phyloP scores from a whole-genome alignment of 2,113 vertebrate species.

The Chunga burmeisteri region DNA sequence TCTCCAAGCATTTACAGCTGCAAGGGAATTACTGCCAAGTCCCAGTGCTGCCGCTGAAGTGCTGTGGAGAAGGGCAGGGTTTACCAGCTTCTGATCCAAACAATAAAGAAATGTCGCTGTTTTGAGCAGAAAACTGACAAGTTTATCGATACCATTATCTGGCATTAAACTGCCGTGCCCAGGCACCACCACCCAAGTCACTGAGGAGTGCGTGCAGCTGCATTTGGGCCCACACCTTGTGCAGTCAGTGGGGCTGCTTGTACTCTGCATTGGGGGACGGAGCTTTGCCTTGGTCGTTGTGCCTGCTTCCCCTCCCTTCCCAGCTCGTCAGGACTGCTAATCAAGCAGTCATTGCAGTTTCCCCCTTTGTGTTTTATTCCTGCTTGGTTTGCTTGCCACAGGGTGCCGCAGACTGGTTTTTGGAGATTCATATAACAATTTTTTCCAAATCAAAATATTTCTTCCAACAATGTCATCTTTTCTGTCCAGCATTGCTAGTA shows the following conservation, averaged over 20 bases:
- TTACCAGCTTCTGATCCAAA: not conserved
- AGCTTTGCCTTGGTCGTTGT: not conserved
- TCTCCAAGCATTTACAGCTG: not conserved
- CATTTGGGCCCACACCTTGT: not conserved
- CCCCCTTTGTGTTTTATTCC: not conserved
- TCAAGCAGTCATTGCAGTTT: not conserved
- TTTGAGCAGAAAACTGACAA: not conserved
- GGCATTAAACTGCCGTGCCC: not conserved
- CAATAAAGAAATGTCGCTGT: not conserved
- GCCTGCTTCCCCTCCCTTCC: not conserved
- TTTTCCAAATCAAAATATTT: constrained; percentile 15
- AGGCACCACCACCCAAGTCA: not conserved
- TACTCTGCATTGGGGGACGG: not conserved
- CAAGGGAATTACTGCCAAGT: not conserved
- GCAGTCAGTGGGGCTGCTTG: not conserved
- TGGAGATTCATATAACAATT: not conserved
- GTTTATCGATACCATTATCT: not conserved
- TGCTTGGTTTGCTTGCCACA: not conserved
- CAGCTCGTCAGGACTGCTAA: not conserved
- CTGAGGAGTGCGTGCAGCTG: not conserved
- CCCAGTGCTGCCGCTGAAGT: not conserved
- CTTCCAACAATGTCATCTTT: not conserved
- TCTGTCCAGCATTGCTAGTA: not conserved
- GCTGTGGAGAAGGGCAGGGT: not conserved
- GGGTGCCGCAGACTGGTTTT: not conserved